Conservation (phyloP, 2,113 vertebrate species). For the Dolichallabes microphthalmus region DNA sequence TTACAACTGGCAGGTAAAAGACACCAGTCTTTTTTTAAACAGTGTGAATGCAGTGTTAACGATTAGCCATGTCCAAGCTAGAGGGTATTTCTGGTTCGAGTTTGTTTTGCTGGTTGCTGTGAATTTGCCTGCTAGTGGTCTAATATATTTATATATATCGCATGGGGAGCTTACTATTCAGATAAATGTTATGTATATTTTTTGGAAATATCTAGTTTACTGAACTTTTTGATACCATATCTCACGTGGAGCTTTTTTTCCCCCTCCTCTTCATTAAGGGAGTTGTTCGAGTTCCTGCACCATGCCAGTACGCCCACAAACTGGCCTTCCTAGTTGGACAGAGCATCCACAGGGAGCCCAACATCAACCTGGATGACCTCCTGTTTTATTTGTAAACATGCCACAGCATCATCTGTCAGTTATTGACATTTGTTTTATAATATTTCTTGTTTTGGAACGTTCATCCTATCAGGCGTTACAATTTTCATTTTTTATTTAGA, state of each 20-base stretch:
- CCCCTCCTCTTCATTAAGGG: slow-evolving; percentile 68
- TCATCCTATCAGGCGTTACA: not conserved
- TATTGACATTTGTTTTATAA: too few species aligned
- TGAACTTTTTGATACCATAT: not conserved
- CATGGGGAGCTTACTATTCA: not conserved
- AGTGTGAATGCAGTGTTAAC: not conserved
- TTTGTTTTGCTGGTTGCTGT: not conserved
- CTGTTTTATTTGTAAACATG: slow-evolving; percentile 84
- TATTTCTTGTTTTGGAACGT: not conserved
- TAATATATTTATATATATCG: not conserved
- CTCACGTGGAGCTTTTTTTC: not conserved
- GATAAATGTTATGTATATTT: not conserved
- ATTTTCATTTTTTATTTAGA: not conserved
- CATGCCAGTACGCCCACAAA: slow-evolving; percentile 95
- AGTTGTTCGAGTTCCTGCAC: slow-evolving; percentile 88
- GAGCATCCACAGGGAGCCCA: slow-evolving; percentile 86
- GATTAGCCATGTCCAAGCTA: not conserved
- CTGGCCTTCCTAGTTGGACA: slow-evolving; percentile 93
- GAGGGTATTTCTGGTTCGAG: not conserved
- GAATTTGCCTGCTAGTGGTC: not conserved
- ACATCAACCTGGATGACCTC: slow-evolving; percentile 74
- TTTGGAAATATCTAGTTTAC: not conserved
- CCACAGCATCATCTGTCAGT: not conserved
- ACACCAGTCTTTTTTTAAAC: not conserved
- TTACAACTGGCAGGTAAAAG: slow-evolving; percentile 92